Base-by-base conservation (phyloP, 2,888 invertebrate species). In the Onthophagus sagittarius region DNA sequence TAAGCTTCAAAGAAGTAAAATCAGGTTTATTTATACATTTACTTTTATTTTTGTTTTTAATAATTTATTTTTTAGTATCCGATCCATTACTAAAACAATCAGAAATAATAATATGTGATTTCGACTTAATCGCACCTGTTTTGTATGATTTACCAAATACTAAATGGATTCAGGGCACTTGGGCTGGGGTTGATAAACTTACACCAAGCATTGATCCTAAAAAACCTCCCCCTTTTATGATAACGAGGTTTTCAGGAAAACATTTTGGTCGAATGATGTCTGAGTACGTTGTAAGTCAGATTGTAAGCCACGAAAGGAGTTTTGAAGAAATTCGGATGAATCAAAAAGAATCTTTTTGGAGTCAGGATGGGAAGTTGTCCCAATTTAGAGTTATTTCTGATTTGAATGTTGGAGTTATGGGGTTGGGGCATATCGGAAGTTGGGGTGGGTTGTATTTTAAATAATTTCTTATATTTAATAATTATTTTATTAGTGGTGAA, bases 371-470 rank as follows among this genome's bases (percentile, higher is more conserved):
- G 0, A 84, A 81, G 76, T 83, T 87, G 72, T 71, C 67, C 0
- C 71, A 81, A 70, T 77, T 77, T 23, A 81, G 88, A 67, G 77
- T 82, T 0, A 82, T 89, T 73, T 81, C 81, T 32, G 86, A 87
- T 73, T 79, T 89, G 11, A 86, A 85, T 1, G 81, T 89, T 75
- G 89, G 88, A 5, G 85, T 89, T 73, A 79, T 90, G 39, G 89
- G 89, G 11, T 77, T 87, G 31, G 89, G 90, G 63, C 84, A 82
- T 69, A 89, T 90, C 75, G 89, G 89, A 62, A 83, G 81, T 77
- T 81, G 83, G 78, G 84, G 75, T 75, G 71, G 23, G n/a, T 6
- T 69, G 2, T 23, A 63, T 13, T 63, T 23, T 71, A 2, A 7
- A 7, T 23, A 63, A 15, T 63, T 31, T 63, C 31, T 11, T 15